Evolutionary conservation across 2,888 invertebrate species (phyloP).

Genomic region (Drosophila cognata): DNA sequence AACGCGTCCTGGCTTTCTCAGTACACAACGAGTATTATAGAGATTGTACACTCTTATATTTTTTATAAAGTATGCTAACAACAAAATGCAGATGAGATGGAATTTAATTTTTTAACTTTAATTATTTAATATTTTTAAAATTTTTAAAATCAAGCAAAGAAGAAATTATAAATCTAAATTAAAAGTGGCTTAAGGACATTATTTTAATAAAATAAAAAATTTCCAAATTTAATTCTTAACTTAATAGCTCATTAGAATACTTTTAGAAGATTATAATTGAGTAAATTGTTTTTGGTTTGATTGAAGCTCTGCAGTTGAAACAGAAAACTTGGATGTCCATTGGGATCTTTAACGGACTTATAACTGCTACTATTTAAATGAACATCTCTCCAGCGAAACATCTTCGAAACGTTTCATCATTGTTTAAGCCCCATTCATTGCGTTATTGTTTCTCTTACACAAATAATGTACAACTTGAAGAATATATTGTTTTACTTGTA

Average conservation of each 20-base stretch:
- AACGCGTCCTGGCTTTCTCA: slow-evolving; percentile 53
- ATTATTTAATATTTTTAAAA: not conserved
- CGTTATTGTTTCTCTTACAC: slow-evolving; percentile 9
- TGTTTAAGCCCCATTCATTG: slow-evolving; percentile 2
- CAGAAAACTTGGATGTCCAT: not conserved
- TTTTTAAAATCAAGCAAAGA: not conserved
- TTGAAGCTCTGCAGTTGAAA: not conserved
- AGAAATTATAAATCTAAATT: not conserved
- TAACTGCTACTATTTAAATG: not conserved
- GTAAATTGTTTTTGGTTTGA: not conserved
- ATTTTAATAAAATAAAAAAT: not conserved
- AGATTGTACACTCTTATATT: slow-evolving; percentile 1
- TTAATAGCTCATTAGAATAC: not conserved
- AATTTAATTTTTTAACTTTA: not conserved
- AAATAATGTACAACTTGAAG: slow-evolving; percentile 4
- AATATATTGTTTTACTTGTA: slow-evolving; percentile 5
- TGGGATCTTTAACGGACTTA: not conserved
- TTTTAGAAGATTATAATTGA: not conserved
- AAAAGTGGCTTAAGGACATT: not conserved
- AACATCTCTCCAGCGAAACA: not conserved
- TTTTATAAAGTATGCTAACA: not conserved
- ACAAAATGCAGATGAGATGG: not conserved
- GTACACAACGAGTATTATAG: not conserved
- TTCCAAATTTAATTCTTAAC: not conserved
- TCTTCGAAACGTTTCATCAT: slow-evolving; percentile 1